Evolutionary conservation across 2,797 vertebrate genomes (phyloP).

Genomic region (Ctenopoma kingsleyae): DNA sequence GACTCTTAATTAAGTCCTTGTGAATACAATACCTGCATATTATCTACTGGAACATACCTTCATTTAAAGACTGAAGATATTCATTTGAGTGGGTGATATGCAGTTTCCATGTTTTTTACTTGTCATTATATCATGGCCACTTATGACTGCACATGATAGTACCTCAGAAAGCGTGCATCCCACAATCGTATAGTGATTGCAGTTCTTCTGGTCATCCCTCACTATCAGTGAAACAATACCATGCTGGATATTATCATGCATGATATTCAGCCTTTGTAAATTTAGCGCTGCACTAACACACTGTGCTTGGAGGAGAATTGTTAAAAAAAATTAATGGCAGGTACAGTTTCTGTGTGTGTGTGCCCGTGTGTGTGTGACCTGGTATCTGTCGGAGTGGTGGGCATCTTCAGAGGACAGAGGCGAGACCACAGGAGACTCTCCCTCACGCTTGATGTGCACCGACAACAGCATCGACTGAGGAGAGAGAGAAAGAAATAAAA

Average conservation of each 20-base stretch:
- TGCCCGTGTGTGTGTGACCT: slow-evolving; percentile 87
- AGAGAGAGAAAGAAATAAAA: slow-evolving; percentile 62
- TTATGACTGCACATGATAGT: not conserved
- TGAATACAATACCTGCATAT: not conserved
- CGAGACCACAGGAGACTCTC: slow-evolving; percentile 96
- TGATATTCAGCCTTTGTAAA: too few species aligned
- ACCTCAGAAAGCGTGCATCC: not conserved
- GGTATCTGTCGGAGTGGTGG: slow-evolving; percentile 99
- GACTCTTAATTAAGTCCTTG: not conserved
- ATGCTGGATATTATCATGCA: not conserved
- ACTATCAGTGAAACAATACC: not conserved
- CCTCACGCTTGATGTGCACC: slow-evolving; percentile 98
- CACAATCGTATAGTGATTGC: not conserved
- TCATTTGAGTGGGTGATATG: not conserved
- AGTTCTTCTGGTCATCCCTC: not conserved
- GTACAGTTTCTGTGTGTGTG: slow-evolving; percentile 19
- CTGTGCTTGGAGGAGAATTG: too few species aligned
- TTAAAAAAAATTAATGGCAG: too few species aligned
- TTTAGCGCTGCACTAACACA: not conserved
- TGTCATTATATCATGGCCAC: not conserved
- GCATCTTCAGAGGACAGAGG: slow-evolving; percentile 97
- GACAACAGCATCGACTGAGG: slow-evolving; percentile 96
- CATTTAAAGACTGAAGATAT: not conserved
- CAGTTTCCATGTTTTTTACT: not conserved
- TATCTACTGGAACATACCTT: not conserved